These are phyloP conservation scores for Lamellibrachia columna DNA, from an alignment of 2,888 invertebrate genomes.

Conservation along the genomic window DNA sequence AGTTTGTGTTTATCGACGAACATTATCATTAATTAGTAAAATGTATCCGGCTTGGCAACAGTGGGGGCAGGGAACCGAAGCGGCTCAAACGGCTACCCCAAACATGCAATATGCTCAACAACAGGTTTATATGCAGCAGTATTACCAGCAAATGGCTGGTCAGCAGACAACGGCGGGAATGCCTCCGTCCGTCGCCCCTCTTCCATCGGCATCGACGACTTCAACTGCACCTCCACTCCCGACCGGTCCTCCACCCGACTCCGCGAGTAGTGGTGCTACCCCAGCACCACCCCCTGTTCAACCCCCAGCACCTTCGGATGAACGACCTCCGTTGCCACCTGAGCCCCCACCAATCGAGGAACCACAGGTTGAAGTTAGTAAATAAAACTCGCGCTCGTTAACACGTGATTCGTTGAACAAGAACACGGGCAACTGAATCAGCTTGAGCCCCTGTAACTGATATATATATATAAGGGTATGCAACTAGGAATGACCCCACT, in stretches of 20 bases:
- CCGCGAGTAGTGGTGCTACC: not conserved
- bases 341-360: slow-evolving; percentile 55
- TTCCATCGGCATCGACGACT: slow-evolving; percentile 5
- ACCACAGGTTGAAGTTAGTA: slow-evolving; percentile 17
- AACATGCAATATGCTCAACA: slow-evolving; percentile 29
- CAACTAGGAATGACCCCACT: too few species aligned
- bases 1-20: not conserved
- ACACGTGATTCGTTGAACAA: not conserved
- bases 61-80: slow-evolving; percentile 20
- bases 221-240: not conserved
- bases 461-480: too few species aligned
- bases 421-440: too few species aligned
- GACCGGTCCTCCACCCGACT: slow-evolving; percentile 16
- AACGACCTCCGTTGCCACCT: slow-evolving; percentile 58
- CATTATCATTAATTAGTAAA: not conserved
- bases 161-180: not conserved
- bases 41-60: slow-evolving; percentile 32
- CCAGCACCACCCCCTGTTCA: slow-evolving; percentile 49
- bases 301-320: slow-evolving; percentile 46
- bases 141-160: slow-evolving; percentile 25
- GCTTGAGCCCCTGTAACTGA: too few species aligned
- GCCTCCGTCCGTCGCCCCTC: slow-evolving; percentile 26
- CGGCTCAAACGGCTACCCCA: slow-evolving; percentile 17
- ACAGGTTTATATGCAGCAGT: slow-evolving; percentile 33
- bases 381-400: not conserved